phyloP scores from a whole-genome alignment of 2,888 invertebrate genomes.

The Enchytraeus crypticus region DNA sequence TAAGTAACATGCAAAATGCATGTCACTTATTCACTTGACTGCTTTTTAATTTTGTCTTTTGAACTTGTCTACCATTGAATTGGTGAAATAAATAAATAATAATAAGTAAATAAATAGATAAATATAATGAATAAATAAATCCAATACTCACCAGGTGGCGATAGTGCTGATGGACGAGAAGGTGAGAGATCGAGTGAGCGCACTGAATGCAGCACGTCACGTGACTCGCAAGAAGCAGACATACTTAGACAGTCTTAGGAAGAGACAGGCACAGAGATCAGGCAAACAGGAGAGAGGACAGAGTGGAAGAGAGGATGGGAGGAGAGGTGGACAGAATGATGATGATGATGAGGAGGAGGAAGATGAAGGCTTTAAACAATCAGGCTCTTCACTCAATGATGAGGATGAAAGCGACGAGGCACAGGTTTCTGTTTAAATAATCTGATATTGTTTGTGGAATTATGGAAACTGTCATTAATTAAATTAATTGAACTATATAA shows the following conservation, averaged over 20 bases:
- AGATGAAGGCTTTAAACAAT: neutral
- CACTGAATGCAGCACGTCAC: slow-evolving; percentile 42
- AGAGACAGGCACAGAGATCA: slow-evolving; percentile 41
- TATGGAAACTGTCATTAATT: too few relatives aligned
- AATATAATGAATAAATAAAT: too few relatives aligned
- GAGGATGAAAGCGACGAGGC: neutral
- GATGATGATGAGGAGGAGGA: neutral
- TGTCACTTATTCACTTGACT: too few relatives aligned
- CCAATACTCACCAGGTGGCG: slow-evolving; percentile 38
- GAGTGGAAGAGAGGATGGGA: slow-evolving; percentile 45
- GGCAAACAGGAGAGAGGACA: slow-evolving; percentile 45
- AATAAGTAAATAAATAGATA: too few relatives aligned
- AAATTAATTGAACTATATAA: too few relatives aligned
- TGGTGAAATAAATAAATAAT: too few relatives aligned
- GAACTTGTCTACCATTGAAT: too few relatives aligned
- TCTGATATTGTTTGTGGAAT: too few relatives aligned
- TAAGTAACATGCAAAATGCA: too few relatives aligned
- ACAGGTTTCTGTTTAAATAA: neutral
- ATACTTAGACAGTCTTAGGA: slow-evolving; percentile 41
- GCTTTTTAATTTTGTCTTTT: too few relatives aligned
- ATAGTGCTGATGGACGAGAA: slow-evolving; percentile 47
- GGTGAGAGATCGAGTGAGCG: slow-evolving; percentile 45
- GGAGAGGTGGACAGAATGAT: neutral
- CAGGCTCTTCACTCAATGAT: too few relatives aligned
- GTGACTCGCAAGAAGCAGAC: slow-evolving; percentile 42